Percentiles rank a stretch among this genome's conserved stretches.
phyloP scores from a whole-genome alignment of 2,113 vertebrate species.

The Bubo blakistoni region DNA sequence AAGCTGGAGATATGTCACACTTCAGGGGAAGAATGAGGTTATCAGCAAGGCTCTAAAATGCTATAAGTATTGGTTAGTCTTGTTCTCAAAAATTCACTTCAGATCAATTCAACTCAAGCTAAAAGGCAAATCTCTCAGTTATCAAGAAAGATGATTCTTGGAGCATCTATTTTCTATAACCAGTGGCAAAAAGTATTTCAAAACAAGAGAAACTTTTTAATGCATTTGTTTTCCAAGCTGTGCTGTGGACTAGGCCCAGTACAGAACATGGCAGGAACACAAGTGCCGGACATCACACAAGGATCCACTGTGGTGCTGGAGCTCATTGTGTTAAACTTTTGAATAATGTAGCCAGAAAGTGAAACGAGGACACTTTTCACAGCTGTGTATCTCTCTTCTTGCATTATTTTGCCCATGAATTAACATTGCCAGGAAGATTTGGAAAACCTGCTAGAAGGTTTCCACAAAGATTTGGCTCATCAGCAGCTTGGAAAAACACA shows the following conservation, averaged over 20 bases:
- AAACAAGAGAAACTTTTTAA: background rate
- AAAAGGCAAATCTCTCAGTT: background rate
- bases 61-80: background rate
- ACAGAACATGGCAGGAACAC: background rate
- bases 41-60: background rate
- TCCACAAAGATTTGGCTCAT: background rate
- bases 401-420: background rate
- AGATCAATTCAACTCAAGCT: background rate
- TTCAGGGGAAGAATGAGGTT: background rate
- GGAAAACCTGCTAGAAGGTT: background rate
- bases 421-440: background rate
- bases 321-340: background rate
- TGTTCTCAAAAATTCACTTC: background rate
- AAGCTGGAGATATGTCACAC: background rate
- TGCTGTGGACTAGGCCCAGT: background rate
- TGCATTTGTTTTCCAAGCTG: background rate
- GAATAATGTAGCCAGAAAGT: background rate
- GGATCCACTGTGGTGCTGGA: background rate
- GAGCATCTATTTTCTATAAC: background rate
- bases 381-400: background rate
- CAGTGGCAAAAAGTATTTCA: background rate
- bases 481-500: background rate
- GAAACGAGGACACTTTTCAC: rapidly evolving
- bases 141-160: background rate
- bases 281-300: background rate